Percentiles rank a stretch among this genome's conserved stretches.
Conservation (phyloP, 1,140 invertebrate genomes). For the Ephestia elutella region DNA sequence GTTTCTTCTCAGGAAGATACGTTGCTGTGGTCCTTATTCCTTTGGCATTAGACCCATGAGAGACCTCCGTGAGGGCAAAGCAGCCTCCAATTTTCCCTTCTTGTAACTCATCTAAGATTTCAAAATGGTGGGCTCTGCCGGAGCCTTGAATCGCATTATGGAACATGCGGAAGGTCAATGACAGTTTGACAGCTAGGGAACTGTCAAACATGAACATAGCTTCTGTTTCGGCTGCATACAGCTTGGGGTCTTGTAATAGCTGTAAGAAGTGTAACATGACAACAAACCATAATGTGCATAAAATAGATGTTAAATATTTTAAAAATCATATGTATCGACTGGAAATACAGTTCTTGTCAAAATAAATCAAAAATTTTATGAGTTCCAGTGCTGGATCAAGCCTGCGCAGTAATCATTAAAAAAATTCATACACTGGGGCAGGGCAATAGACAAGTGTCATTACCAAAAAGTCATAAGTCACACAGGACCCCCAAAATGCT, state of each 20-base stretch:
- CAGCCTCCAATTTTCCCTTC: constrained; percentile 79
- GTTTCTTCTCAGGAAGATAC: constrained; percentile 82
- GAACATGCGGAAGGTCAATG: constrained; percentile 77
- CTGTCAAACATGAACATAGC: constrained; percentile 83
- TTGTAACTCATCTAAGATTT: constrained; percentile 76
- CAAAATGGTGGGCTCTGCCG: constrained; percentile 75
- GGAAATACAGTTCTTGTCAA: too few relatives aligned
- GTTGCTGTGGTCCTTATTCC: constrained; percentile 88
- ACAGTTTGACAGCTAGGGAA: constrained; percentile 78
- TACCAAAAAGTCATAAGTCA: too few relatives aligned
- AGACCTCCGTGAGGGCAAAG: constrained; percentile 90
- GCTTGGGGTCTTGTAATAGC: constrained; percentile 61
- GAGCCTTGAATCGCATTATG: constrained; percentile 73
- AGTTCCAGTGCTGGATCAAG: too few relatives aligned
- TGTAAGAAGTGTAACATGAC: constrained; percentile 32
- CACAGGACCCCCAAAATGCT: too few relatives aligned
- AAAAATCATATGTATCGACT: background rate
- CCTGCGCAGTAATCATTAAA: too few relatives aligned
- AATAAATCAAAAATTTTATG: too few relatives aligned
- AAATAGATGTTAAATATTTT: too few relatives aligned
- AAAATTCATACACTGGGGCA: too few relatives aligned
- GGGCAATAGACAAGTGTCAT: too few relatives aligned
- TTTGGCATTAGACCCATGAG: constrained; percentile 90
- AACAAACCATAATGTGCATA: too few relatives aligned
- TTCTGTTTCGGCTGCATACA: constrained; percentile 66